These are phyloP conservation scores for Platygyra sinensis DNA, from an alignment of 64 coral and sea anemone species.

Conservation along the genomic window DNA sequence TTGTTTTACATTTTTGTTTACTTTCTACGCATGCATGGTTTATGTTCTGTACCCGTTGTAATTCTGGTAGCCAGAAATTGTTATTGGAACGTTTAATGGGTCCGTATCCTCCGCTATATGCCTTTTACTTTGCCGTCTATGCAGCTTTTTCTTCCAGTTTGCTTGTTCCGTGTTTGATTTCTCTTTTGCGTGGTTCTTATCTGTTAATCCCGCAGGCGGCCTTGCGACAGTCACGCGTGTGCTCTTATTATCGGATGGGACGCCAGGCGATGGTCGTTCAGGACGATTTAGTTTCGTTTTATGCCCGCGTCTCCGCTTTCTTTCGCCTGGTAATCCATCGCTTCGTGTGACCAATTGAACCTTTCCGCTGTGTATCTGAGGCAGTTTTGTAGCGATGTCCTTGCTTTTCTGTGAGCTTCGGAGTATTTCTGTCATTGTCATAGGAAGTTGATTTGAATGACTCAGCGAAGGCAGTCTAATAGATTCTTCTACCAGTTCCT, in stretches of 20 bases:
- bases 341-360: constrained; percentile 20
- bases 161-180: not conserved
- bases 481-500: constrained; percentile 44
- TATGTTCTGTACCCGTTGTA: constrained; percentile 33
- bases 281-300: constrained; percentile 10
- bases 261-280: constrained; percentile 10
- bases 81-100: constrained; percentile 9
- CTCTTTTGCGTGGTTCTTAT: not conserved
- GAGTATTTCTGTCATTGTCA: constrained; percentile 38
- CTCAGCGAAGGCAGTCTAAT: constrained; percentile 19
- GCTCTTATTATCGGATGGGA: constrained; percentile 12
- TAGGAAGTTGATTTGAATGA: constrained; percentile 3
- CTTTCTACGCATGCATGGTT: not conserved
- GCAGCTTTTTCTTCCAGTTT: constrained; percentile 32
- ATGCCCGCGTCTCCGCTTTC: constrained; percentile 1
- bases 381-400: constrained; percentile 22
- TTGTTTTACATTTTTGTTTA: not conserved
- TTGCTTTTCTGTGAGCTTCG: constrained; percentile 1
- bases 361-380: constrained; percentile 31
- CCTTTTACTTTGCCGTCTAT: constrained; percentile 21
- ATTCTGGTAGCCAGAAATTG: constrained; percentile 33
- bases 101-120: not conserved
- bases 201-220: not conserved
- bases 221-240: constrained; percentile 11
- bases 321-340: constrained; percentile 4